Percentiles rank a stretch among this genome's conserved stretches.
Conservation (phyloP, 2,888 invertebrate species). For the Noctua fimbriata region DNA sequence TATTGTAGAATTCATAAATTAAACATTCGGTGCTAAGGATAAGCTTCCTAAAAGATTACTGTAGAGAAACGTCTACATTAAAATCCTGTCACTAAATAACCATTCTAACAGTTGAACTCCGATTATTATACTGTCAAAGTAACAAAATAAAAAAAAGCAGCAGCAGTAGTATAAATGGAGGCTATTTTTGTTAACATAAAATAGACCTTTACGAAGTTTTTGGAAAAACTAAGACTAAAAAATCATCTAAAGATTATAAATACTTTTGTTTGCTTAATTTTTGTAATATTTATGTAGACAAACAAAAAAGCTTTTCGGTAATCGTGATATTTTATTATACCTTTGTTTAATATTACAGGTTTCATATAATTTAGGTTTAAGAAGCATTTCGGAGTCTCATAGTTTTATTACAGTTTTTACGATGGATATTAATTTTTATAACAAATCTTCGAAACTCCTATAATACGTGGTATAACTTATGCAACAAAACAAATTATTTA, state of each 20-base stretch:
- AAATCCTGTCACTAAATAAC: neutral
- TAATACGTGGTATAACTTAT: slow-evolving; percentile 43
- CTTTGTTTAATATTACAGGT: neutral
- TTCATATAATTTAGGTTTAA: slow-evolving; percentile 30
- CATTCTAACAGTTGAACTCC: neutral
- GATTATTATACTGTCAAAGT: neutral
- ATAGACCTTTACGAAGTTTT: neutral
- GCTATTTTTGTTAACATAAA: neutral
- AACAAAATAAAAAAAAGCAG: no score
- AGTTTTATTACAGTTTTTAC: slow-evolving; percentile 57
- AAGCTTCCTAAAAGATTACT: no score
- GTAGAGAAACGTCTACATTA: no score
- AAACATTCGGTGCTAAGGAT: neutral
- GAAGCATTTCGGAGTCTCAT: slow-evolving; percentile 39
- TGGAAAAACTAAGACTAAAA: neutral
- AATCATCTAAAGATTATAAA: neutral
- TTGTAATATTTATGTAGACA: slow-evolving; percentile 4
- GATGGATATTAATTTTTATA: slow-evolving; percentile 48
- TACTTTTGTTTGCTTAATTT: slow-evolving; percentile 10
- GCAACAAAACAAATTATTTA: slow-evolving; percentile 65
- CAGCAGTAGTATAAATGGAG: neutral
- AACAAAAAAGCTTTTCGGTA: slow-evolving; percentile 12
- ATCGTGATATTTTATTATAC: slow-evolving; percentile 7
- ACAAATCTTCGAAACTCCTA: slow-evolving; percentile 44
- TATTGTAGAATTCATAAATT: neutral